Conservation (phyloP, 2,888 invertebrate genomes). For the Oxycera nigricornis region DNA sequence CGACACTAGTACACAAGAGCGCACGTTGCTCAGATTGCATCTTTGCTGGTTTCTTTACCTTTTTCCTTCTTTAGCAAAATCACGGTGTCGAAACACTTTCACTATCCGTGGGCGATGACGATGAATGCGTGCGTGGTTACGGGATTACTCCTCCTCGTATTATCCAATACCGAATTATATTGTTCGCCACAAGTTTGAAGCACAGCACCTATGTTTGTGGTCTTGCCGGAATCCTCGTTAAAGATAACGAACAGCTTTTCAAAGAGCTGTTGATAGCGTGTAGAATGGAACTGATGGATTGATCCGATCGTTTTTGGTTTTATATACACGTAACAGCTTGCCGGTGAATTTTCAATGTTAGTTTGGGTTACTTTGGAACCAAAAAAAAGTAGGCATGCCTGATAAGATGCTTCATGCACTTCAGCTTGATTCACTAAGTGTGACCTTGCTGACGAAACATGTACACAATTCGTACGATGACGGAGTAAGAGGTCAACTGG, state of each 20-base stretch:
- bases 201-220: not conserved
- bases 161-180: not conserved
- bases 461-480: not conserved
- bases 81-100: slow-evolving; percentile 27
- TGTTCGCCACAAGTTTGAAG: not conserved
- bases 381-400: not conserved
- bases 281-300: slow-evolving; percentile 27
- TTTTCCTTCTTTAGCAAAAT: slow-evolving; percentile 9
- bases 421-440: slow-evolving; percentile 19
- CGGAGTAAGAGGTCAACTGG: not conserved
- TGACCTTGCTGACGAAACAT: slow-evolving; percentile 11
- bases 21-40: slow-evolving; percentile 4
- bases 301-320: slow-evolving; percentile 10
- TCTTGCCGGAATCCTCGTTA: not conserved
- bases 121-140: not conserved
- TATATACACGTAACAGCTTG: slow-evolving; percentile 34
- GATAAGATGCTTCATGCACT: slow-evolving; percentile 7
- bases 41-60: slow-evolving; percentile 12
- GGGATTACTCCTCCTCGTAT: not conserved
- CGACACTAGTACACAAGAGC: slow-evolving; percentile 5
- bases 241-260: not conserved
- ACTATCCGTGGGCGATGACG: slow-evolving; percentile 29
- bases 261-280: not conserved
- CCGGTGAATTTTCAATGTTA: not conserved
- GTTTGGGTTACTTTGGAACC: not conserved